Percentiles rank a stretch among this genome's conserved stretches.
These are phyloP conservation scores for Choreutis nemorana DNA, from an alignment of 2,888 invertebrate genomes.

Conservation along the genomic window DNA sequence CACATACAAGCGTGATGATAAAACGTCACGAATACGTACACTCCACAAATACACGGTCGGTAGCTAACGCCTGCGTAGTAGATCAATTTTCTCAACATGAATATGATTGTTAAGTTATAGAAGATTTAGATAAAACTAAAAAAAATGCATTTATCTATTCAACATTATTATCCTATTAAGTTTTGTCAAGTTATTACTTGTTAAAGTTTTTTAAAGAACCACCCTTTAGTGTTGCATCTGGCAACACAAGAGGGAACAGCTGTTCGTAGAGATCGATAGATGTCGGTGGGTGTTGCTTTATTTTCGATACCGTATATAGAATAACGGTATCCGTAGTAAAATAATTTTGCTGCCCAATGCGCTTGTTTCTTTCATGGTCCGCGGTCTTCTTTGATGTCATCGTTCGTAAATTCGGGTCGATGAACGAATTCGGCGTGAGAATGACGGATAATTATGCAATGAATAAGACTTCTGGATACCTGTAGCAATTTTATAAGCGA, in stretches of 20 bases:
- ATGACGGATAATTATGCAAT: conserved; percentile 29
- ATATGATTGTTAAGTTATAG: no score
- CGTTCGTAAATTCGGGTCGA: conserved; percentile 34
- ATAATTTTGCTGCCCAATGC: conserved; percentile 30
- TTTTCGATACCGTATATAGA: conserved; percentile 41
- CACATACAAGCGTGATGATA: conserved; percentile 14
- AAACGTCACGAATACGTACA: no score
- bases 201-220: background rate
- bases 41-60: no score
- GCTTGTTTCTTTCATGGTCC: conserved; percentile 39
- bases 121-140: no score
- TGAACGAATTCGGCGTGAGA: conserved; percentile 32
- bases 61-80: no score
- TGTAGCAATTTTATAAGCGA: conserved; percentile 14
- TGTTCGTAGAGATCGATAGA: conserved; percentile 58
- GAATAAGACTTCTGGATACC: conserved; percentile 16
- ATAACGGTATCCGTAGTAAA: conserved; percentile 58
- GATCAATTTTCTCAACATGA: no score
- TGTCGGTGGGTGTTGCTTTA: conserved; percentile 63
- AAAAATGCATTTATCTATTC: no score
- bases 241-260: conserved; percentile 43
- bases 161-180: no score
- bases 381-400: conserved; percentile 43
- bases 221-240: no score
- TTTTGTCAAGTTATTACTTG: no score